A percentile compares a stretch with the other conserved stretches of the same genome.
These are phyloP conservation scores for Palythoa heliodiscus DNA, from an alignment of 92 coral and sea anemone genomes.

Conservation along the genomic window DNA sequence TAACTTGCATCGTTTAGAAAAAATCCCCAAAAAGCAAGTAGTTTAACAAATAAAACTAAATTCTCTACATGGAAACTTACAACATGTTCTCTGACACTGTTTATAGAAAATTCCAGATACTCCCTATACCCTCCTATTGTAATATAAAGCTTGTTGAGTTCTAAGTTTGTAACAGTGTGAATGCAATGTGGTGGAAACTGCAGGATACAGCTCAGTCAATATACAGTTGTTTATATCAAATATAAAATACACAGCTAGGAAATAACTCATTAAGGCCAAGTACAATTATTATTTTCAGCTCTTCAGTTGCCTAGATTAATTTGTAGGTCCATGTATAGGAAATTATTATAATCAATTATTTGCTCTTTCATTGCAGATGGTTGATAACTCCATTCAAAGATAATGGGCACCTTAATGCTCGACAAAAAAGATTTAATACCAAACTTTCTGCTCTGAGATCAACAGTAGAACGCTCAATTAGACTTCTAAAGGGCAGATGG, in stretches of 20 bases:
- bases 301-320: neutral
- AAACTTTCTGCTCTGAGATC: conserved; percentile 52
- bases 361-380: conserved; percentile 41
- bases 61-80: too few relatives aligned
- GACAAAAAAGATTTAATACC: conserved; percentile 51
- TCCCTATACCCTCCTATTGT: neutral
- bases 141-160: neutral
- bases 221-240: conserved; percentile 1
- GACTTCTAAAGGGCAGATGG: conserved; percentile 42
- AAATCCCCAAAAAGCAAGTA: too few relatives aligned
- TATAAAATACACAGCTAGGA: neutral
- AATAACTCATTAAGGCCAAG: neutral
- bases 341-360: neutral
- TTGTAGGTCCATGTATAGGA: neutral
- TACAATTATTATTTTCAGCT: neutral
- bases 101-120: too few relatives aligned
- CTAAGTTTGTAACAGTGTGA: neutral
- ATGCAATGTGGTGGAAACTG: conserved; percentile 11
- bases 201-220: neutral
- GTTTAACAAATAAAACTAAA: too few relatives aligned
- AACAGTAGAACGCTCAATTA: conserved; percentile 55
- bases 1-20: too few relatives aligned
- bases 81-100: too few relatives aligned
- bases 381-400: conserved; percentile 66
- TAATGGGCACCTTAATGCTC: conserved; percentile 61